These are phyloP conservation scores for Nymphicus hollandicus DNA, from an alignment of 2,113 vertebrate genomes.

Conservation along the genomic window DNA sequence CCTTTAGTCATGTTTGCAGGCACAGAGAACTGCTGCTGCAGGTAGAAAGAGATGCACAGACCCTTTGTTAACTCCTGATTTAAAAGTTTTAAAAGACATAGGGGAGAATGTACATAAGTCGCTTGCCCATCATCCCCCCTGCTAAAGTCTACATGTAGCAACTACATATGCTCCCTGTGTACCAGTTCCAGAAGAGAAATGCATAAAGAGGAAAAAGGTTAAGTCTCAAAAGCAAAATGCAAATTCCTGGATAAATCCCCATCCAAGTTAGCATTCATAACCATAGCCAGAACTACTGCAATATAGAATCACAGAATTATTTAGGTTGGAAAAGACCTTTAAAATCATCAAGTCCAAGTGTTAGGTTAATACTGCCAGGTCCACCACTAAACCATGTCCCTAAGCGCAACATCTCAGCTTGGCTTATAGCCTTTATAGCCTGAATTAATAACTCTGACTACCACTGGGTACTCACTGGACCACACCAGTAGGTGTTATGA, in stretches of 20 bases:
- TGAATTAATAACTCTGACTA: background rate
- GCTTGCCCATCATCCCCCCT: background rate
- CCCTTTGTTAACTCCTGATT: fast-evolving
- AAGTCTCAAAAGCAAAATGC: background rate
- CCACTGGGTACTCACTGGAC: background rate
- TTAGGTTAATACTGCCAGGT: background rate
- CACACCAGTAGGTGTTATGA: fast-evolving
- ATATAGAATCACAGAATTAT: background rate
- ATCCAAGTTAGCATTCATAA: background rate
- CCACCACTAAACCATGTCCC: background rate
- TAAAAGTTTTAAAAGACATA: background rate
- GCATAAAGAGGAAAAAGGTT: background rate
- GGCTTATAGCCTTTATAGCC: background rate
- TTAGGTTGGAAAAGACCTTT: background rate
- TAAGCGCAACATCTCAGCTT: background rate
- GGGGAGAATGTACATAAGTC: background rate
- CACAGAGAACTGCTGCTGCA: background rate
- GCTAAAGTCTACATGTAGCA: background rate
- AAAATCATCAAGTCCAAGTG: background rate
- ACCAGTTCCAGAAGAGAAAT: background rate
- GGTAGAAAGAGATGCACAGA: background rate
- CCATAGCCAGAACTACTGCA: background rate
- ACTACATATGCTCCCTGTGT: background rate
- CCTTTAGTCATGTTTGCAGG: background rate
- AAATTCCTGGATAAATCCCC: background rate